These are phyloP conservation scores for Atlantisia rogersi DNA, from an alignment of 2,113 vertebrate genomes.

Conservation along the genomic window DNA sequence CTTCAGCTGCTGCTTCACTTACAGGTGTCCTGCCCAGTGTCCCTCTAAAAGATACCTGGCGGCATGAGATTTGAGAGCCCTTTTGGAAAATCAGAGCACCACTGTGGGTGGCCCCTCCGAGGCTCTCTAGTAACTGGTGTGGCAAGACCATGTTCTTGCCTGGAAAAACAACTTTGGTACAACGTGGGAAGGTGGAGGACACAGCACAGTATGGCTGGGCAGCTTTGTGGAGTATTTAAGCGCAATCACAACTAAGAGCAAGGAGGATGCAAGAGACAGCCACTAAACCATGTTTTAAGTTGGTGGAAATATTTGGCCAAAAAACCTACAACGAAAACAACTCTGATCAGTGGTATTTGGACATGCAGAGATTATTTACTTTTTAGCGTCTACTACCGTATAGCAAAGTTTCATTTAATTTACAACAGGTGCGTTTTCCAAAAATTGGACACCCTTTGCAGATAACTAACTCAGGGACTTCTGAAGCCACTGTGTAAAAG, in stretches of 20 bases:
- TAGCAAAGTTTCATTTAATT: not conserved
- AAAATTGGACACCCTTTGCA: not conserved
- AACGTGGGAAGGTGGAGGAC: not conserved
- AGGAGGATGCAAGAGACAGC: not conserved
- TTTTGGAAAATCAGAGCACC: not conserved
- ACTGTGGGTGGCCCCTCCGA: not conserved
- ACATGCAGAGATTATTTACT: not conserved
- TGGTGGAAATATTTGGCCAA: not conserved
- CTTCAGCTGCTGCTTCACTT: not conserved
- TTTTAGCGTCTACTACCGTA: not conserved
- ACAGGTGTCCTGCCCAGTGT: fast-evolving
- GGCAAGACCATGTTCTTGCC: not conserved
- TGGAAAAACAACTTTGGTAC: not conserved
- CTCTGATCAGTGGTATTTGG: not conserved
- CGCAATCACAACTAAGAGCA: not conserved
- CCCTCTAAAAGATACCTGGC: not conserved
- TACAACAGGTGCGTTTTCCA: not conserved
- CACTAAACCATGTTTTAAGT: not conserved
- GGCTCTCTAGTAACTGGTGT: not conserved
- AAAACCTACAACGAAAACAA: not conserved
- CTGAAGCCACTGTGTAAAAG: not conserved
- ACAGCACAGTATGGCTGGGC: not conserved
- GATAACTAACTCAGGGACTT: not conserved
- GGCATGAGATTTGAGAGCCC: not conserved
- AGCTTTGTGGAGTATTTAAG: not conserved